Conservation (phyloP, 2,797 vertebrate genomes). For the Oreortyx pictus region DNA sequence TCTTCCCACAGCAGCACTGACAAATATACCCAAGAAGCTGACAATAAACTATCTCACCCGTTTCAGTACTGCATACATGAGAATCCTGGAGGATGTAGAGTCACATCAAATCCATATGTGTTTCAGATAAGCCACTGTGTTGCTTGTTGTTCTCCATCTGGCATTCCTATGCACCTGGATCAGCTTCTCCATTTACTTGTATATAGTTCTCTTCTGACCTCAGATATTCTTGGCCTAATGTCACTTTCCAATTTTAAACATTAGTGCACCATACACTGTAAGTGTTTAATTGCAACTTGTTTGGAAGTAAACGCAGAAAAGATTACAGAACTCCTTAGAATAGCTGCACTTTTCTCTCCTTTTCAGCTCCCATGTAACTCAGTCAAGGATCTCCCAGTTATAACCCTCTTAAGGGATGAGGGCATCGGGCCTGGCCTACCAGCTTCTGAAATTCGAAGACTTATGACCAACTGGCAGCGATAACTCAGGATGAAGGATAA, state of each 20-base stretch:
- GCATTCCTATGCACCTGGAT: neutral
- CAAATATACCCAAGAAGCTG: neutral
- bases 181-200: neutral
- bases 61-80: neutral
- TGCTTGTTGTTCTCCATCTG: accelerated
- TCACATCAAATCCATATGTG: neutral
- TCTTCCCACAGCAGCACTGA: neutral
- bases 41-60: neutral
- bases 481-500: neutral
- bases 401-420: neutral
- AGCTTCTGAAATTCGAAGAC: neutral
- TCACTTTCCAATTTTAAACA: neutral
- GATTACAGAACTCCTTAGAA: neutral
- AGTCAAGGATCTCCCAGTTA: neutral
- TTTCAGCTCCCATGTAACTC: neutral
- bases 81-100: neutral
- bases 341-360: neutral
- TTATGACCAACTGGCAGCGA: neutral
- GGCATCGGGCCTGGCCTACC: neutral
- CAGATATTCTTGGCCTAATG: neutral
- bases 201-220: neutral
- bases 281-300: neutral
- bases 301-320: neutral
- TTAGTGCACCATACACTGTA: neutral
- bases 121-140: neutral